Conservation (phyloP, 2,888 invertebrate genomes). For the Patella ulyssiponensis region DNA sequence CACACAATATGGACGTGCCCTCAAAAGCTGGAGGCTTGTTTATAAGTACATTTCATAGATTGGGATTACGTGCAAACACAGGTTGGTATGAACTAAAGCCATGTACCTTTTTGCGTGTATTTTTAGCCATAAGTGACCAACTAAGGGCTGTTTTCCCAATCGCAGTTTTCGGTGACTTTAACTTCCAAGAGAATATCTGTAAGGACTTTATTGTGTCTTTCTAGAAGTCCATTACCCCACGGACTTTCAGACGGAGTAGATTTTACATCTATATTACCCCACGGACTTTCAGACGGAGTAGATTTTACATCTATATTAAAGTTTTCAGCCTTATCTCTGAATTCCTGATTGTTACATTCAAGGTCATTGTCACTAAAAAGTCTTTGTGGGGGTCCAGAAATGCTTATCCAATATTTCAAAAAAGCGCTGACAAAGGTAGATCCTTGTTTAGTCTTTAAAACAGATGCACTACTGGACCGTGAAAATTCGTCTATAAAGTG, state of each 20-base stretch:
- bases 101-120: conserved; percentile 9
- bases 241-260: conserved; percentile 27
- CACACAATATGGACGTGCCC: conserved; percentile 18
- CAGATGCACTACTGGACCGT: conserved; percentile 14
- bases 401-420: conserved; percentile 19
- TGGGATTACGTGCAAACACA: conserved; percentile 28
- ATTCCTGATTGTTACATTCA: conserved; percentile 28
- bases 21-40: conserved; percentile 24
- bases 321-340: conserved; percentile 32
- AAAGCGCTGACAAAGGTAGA: conserved; percentile 1
- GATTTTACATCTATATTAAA: conserved; percentile 26
- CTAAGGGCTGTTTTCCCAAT: conserved; percentile 23
- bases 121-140: conserved; percentile 25
- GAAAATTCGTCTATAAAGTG: conserved; percentile 17
- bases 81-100: conserved; percentile 24
- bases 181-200: conserved; percentile 25
- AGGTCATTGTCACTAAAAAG: too few relatives aligned
- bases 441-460: conserved; percentile 15
- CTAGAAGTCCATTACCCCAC: conserved; percentile 26
- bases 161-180: conserved; percentile 13
- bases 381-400: conserved; percentile 14
- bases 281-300: conserved; percentile 28
- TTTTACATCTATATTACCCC: conserved; percentile 32
- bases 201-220: conserved; percentile 24
- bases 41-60: conserved; percentile 22